Base-by-base conservation (phyloP, 2,113 vertebrate genomes). In the Cyprinodon variegatus region DNA sequence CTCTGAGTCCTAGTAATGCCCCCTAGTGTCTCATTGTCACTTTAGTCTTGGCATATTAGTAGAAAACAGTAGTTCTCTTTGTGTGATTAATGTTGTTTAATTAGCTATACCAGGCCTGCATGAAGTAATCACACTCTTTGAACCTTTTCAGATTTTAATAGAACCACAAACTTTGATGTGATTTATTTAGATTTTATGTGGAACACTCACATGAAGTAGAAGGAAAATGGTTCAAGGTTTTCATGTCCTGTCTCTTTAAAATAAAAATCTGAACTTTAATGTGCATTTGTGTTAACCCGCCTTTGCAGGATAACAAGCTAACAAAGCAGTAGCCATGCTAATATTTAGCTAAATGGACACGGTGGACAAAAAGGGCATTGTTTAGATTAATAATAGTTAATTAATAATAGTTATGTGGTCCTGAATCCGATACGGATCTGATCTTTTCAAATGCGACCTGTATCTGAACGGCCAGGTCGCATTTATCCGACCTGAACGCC, bases 11-110 rank as follows among this genome's bases (percentile, higher is more conserved):
- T 75, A 76, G 70, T 72, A 60, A 65, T 36, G 77, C 83, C 90
- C 82, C 81, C 88, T 87, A 88, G 83, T 88, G 86, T 87, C 48
- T 15, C 70, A 84, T 72, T 11, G 60, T 63, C 82, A 79, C 76
- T 60, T 80, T 71, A 79, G 77, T 81, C 75, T 82, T 71, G 78
- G 83, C 79, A 66, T 15, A 57, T 37, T 67, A 48, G 83, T 86
- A 89, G 85, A 83, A 70, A 67, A 59, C 60, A 60, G 70, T 82
- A 85, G 82, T 15, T 81, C 66, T 70, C 62, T 81, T 14, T 86
- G 81, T 88, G 88, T 81, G 83, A 70, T 81, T 57, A 11, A 39
- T 83, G 73, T 78, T 48, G 15, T 63, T 77, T 38, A 39, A 7
- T 2, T 15, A 40, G n/a, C 22, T 3, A 29, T 71, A 20, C 63